A percentile compares a stretch with the other conserved stretches of the same genome.
phyloP scores from a whole-genome alignment of 2,888 invertebrate species.

The Hypolimnas misippus region DNA sequence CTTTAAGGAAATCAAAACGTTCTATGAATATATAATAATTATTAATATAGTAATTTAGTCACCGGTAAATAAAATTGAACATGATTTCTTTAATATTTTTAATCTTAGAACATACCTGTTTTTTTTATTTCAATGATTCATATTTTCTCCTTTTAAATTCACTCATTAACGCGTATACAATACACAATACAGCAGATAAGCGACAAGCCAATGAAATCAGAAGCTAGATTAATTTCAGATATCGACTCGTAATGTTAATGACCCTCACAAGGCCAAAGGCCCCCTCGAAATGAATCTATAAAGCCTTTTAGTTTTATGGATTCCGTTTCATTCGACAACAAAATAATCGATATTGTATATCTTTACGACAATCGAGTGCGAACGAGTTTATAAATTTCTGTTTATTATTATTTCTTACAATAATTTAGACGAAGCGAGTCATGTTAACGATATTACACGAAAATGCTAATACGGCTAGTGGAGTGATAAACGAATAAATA shows the following conservation, averaged over 20 bases:
- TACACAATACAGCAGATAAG: conserved; percentile 45
- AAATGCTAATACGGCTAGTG: conserved; percentile 49
- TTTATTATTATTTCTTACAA: conserved; percentile 55
- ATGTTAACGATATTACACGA: conserved; percentile 32
- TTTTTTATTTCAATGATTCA: conserved; percentile 9
- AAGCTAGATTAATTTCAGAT: conserved; percentile 74
- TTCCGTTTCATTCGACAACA: conserved; percentile 73
- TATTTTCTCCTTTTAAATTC: neutral
- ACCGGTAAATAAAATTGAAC: too few relatives aligned
- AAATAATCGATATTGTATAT: conserved; percentile 75
- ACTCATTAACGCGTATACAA: conserved; percentile 18
- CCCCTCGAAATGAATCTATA: conserved; percentile 75
- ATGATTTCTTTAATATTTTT: too few relatives aligned
- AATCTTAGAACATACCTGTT: too few relatives aligned
- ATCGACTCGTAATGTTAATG: conserved; percentile 72
- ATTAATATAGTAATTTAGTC: too few relatives aligned
- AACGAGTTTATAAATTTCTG: conserved; percentile 54
- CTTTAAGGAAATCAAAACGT: too few relatives aligned
- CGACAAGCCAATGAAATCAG: conserved; percentile 59
- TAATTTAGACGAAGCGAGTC: conserved; percentile 50
- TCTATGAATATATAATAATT: too few relatives aligned
- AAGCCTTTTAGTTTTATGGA: conserved; percentile 79
- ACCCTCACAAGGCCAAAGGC: conserved; percentile 77
- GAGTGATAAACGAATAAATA: conserved; percentile 55
- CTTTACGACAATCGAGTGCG: conserved; percentile 67